These are phyloP conservation scores for Drosophila willistoni DNA, from an alignment of 1,140 invertebrate genomes.

Conservation along the genomic window DNA sequence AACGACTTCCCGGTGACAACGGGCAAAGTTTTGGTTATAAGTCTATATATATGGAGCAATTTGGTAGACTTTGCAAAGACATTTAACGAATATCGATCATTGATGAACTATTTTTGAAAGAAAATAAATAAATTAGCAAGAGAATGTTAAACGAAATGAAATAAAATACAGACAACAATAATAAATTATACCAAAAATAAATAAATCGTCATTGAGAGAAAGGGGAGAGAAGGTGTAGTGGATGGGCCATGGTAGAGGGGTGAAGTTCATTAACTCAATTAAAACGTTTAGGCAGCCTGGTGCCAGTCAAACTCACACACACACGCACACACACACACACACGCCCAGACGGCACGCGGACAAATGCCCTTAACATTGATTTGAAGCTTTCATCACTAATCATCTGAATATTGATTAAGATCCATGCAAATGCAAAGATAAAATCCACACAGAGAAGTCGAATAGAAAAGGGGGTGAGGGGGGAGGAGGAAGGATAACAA, in stretches of 20 bases:
- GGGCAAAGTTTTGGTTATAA: not conserved
- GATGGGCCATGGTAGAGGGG: conserved; percentile 24
- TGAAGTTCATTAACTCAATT: conserved; percentile 72
- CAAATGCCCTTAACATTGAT: conserved; percentile 4
- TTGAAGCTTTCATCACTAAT: not conserved
- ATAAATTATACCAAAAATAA: conserved; percentile 71
- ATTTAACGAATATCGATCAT: not conserved
- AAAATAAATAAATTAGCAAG: conserved; percentile 72
- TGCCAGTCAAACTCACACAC: conserved; percentile 43
- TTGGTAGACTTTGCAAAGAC: not conserved
- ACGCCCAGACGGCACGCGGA: conserved; percentile 17
- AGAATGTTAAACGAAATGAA: conserved; percentile 51
- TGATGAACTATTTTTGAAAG: conserved; percentile 68
- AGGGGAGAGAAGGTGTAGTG: conserved; percentile 13
- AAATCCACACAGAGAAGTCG: too few relatives aligned
- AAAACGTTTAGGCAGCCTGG: conserved; percentile 68
- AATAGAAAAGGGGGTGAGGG: too few relatives aligned
- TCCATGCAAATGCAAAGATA: not conserved
- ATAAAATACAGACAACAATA: not conserved
- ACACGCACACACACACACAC: not conserved
- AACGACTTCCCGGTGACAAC: not conserved
- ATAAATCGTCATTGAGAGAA: conserved; percentile 46
- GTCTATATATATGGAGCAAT: not conserved
- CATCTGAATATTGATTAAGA: not conserved
- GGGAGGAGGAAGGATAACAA: too few relatives aligned